Evolutionary conservation across 2,113 vertebrate species (phyloP).

Genomic region (Oceanodroma tethys): DNA sequence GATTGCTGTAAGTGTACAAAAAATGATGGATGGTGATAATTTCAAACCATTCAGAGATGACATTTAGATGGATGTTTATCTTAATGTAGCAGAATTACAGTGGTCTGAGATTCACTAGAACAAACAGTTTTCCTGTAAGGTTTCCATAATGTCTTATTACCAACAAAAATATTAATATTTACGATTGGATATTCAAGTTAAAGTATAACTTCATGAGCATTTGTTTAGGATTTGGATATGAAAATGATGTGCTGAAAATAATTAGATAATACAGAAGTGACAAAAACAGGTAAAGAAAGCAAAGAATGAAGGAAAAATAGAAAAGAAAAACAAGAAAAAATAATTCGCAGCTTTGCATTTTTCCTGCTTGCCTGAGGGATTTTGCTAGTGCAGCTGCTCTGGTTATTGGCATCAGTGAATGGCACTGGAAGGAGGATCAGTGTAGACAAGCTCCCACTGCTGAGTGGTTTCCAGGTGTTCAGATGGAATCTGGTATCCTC

Average conservation of each 20-base stretch:
- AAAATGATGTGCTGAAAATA: not conserved
- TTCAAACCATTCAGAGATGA: not conserved
- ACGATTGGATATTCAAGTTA: not conserved
- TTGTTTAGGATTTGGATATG: not conserved
- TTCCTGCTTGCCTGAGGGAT: not conserved
- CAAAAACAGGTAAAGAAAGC: not conserved
- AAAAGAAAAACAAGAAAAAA: fast-evolving
- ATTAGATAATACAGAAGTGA: not conserved
- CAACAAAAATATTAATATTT: not conserved
- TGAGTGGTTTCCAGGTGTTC: not conserved
- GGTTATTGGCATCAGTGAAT: not conserved
- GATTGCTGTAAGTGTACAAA: not conserved
- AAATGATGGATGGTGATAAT: slow-evolving; percentile 1
- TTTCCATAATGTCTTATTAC: not conserved
- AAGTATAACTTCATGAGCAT: not conserved
- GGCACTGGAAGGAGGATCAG: not conserved
- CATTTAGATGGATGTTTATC: slow-evolving; percentile 26
- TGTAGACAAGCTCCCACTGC: not conserved
- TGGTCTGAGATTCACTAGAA: not conserved
- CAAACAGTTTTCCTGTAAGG: not conserved
- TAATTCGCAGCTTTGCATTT: not conserved
- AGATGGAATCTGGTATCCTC: not conserved
- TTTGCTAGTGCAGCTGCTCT: not conserved
- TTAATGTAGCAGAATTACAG: slow-evolving; percentile 3
- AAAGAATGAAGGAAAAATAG: not conserved